Evolutionary conservation across 2,888 invertebrate species (phyloP), one percentile per base, ranked within the genome.

Genomic region (Aleiodes testaceus): DNA sequence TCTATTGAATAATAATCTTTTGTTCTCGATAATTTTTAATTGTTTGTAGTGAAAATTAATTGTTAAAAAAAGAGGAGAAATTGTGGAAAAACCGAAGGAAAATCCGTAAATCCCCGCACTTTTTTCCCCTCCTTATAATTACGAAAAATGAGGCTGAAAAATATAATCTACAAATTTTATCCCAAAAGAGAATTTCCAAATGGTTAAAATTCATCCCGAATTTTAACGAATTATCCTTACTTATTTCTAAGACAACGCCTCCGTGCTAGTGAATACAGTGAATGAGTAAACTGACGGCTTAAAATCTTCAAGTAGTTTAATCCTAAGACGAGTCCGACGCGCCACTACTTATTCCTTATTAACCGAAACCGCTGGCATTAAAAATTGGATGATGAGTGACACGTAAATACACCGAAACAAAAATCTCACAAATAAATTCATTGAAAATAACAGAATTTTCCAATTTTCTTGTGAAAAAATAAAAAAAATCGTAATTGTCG

Each of bases 241-340:
- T 84, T 80, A 80, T 82, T 36, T 83, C 79, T 80, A 78, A 82
- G 80, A 85, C 79, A 82, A 81, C 81, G 70, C 79, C 80, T 78
- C 74, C 7, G n/a, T 42, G 22, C 22, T n/a, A 18, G 14, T 16
- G 12, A 14, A 26, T 26, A 26, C 26, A 26, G 44, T 36, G 50
- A 42, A n/a, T 63, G 20, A 18, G 16, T 36, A 44, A 20, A 52
- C 53, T 7, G 42, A 16, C 42, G 26, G 44, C 14, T 52, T 69
- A 70, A 74, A 74, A 36, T 36, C 11, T 36, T 64, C 70, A 47
- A 70, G 59, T 70, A 63, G 74, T 75, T 66, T 79, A 76, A 77
- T 78, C 77, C 73, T 77, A 75, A 75, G 74, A 68, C 45, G 59
- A 53, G 63, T 66, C 63, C 66, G 63, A 36, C 64, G 53, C 45